These are phyloP conservation scores for Daboia siamensis DNA, from an alignment of 2,113 vertebrate species.

Conservation along the genomic window DNA sequence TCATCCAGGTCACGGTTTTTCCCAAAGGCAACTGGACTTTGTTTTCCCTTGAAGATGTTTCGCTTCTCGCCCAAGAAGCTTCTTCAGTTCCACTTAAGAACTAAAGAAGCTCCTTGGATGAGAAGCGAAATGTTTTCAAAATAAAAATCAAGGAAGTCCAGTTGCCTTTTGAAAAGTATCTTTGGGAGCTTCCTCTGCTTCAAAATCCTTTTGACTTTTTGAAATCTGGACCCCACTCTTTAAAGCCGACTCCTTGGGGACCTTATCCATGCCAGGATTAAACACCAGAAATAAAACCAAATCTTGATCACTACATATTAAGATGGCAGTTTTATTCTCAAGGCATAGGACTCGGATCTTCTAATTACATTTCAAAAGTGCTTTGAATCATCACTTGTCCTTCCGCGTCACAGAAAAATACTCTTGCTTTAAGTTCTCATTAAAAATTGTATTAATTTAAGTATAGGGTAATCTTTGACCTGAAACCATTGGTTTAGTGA, in stretches of 20 bases:
- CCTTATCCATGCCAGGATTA: not conserved
- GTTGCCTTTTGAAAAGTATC: no score
- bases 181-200: not conserved
- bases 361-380: not conserved
- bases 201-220: not conserved
- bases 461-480: no score
- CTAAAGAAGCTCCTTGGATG: no score
- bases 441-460: no score
- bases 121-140: no score
- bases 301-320: not conserved
- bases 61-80: not conserved
- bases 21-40: not conserved
- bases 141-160: no score
- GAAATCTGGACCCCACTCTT: not conserved
- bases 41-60: not conserved
- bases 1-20: no score
- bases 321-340: not conserved
- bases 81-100: no score
- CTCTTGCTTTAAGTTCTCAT: not conserved
- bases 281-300: not conserved
- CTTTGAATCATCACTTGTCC: not conserved
- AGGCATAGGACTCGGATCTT: not conserved
- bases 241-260: not conserved
- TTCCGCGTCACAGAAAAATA: not conserved
- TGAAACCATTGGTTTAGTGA: no score